A percentile compares a stretch with the other conserved stretches of the same genome.
These are phyloP conservation scores for Drosophila rubida DNA, from an alignment of 2,888 invertebrate species.

Conservation along the genomic window DNA sequence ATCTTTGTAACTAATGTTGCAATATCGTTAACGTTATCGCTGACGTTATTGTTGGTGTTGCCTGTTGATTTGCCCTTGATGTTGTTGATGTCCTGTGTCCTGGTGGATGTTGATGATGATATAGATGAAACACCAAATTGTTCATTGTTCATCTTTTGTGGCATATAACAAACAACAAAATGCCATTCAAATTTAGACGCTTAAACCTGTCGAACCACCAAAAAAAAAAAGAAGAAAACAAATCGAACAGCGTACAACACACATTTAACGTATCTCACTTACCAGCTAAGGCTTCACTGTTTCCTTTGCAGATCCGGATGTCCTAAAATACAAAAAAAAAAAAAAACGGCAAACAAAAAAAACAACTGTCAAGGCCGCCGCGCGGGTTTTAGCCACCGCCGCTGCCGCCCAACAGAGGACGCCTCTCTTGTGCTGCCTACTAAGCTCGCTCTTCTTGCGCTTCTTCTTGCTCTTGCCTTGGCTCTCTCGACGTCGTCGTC, in stretches of 20 bases:
- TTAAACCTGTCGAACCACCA: conserved; percentile 5
- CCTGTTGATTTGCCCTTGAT: conserved; percentile 64
- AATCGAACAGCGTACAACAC: conserved; percentile 5
- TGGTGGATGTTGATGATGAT: conserved; percentile 56
- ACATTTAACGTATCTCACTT: conserved; percentile 11
- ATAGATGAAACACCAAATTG: conserved; percentile 68
- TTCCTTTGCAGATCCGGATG: conserved; percentile 38
- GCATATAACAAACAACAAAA: conserved; percentile 67
- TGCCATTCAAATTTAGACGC: conserved; percentile 61
- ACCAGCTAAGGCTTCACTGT: conserved; percentile 31
- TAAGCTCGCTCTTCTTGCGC: conserved; percentile 14
- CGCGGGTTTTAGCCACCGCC: conserved; percentile 31
- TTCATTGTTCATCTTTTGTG: conserved; percentile 82
- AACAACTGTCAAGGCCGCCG: conserved; percentile 60
- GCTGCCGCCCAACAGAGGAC: conserved; percentile 32
- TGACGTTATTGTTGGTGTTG: conserved; percentile 28
- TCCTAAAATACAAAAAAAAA: conserved; percentile 21
- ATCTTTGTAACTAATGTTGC: conserved; percentile 63
- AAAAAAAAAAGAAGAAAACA: conserved; percentile 1
- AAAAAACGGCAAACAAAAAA: conserved; percentile 26
- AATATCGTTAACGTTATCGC: conserved; percentile 26
- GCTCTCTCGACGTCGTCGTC: not conserved
- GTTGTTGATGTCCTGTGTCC: conserved; percentile 31
- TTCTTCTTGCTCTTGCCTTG: not conserved
- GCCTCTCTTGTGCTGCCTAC: conserved; percentile 20